These are phyloP conservation scores for Mellivora capensis DNA, from an alignment of 2,113 vertebrate genomes.

Conservation along the genomic window DNA sequence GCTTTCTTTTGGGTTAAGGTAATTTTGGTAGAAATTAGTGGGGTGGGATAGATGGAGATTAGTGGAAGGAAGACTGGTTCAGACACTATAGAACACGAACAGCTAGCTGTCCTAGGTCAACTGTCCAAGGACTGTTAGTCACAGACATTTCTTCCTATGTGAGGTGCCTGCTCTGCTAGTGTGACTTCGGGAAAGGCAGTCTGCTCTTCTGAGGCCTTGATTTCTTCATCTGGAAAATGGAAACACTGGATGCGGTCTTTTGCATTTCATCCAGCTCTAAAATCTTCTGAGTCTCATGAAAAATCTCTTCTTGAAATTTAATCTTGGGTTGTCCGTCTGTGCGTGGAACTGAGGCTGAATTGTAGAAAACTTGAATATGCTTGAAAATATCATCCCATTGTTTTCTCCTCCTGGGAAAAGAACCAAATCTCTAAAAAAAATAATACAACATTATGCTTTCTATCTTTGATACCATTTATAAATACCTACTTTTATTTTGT, in stretches of 20 bases:
- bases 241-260: not conserved
- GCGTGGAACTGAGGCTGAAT: not conserved
- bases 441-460: slow-evolving; percentile 16
- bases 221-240: slow-evolving; percentile 29
- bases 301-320: not conserved
- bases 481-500: slow-evolving; percentile 42
- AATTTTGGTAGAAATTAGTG: not conserved
- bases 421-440: not conserved
- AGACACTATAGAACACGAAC: not conserved
- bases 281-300: not conserved
- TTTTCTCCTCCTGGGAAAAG: slow-evolving; percentile 22
- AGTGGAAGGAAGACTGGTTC: not conserved
- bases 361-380: not conserved
- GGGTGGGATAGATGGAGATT: not conserved
- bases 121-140: not conserved
- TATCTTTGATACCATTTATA: slow-evolving; percentile 53
- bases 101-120: not conserved
- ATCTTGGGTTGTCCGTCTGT: not conserved
- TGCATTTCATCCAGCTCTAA: not conserved
- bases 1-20: not conserved
- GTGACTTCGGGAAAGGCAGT: not conserved
- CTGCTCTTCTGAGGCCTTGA: not conserved
- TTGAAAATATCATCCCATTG: not conserved
- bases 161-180: not conserved
- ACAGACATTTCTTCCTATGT: not conserved